Percentiles rank a stretch among this genome's conserved stretches.
phyloP scores from a whole-genome alignment of 2,888 invertebrate genomes.

The Lissocephala sabroskyi region DNA sequence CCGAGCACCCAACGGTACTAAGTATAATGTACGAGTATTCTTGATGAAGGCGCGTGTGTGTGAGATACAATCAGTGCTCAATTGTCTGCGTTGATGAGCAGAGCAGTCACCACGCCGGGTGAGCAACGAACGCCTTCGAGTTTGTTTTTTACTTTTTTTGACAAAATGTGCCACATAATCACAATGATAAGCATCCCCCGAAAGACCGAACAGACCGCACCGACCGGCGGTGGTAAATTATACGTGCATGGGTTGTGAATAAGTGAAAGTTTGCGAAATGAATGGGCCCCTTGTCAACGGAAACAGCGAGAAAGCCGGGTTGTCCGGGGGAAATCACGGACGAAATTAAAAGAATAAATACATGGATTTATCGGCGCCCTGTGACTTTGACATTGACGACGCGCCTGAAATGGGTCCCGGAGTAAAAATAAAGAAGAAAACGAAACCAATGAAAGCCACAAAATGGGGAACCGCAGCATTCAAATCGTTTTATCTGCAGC shows the following conservation, averaged over 20 bases:
- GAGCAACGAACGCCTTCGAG: slow-evolving; percentile 9
- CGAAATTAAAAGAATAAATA: background rate
- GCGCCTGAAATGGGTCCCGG: too few relatives aligned
- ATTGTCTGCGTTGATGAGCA: slow-evolving; percentile 60
- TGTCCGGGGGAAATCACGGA: background rate
- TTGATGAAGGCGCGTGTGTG: slow-evolving; percentile 10
- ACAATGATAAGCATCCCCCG: slow-evolving; percentile 56
- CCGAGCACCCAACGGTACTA: slow-evolving; percentile 33
- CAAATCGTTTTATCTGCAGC: too few relatives aligned
- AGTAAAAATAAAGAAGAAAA: too few relatives aligned
- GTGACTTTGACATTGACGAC: too few relatives aligned
- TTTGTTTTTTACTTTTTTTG: slow-evolving; percentile 37
- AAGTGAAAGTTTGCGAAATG: slow-evolving; percentile 30
- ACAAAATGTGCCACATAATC: slow-evolving; percentile 54
- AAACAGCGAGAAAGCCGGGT: too few relatives aligned
- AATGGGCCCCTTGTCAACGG: background rate
- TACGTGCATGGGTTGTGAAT: slow-evolving; percentile 35
- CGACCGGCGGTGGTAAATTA: slow-evolving; percentile 33
- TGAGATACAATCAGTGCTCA: slow-evolving; percentile 58
- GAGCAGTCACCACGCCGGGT: slow-evolving; percentile 9
- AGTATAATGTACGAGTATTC: slow-evolving; percentile 60
- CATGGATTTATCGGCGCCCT: too few relatives aligned
- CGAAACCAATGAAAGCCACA: too few relatives aligned
- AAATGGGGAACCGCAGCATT: too few relatives aligned
- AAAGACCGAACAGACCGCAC: slow-evolving; percentile 1